Conservation (phyloP, 2,888 invertebrate genomes). For the Drosophila melanosoma region DNA sequence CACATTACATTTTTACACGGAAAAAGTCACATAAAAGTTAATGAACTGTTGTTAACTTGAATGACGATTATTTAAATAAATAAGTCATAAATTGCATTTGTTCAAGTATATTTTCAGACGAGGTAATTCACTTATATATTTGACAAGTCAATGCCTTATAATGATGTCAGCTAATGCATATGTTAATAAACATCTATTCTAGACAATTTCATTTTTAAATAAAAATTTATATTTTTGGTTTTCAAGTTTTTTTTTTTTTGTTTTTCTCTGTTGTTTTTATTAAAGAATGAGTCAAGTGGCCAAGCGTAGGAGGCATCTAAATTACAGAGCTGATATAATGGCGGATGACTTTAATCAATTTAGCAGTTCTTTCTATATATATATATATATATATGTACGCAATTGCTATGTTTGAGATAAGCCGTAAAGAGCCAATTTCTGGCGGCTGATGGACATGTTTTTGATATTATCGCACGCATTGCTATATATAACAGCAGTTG, state of each 20-base stretch:
- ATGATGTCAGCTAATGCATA: conserved; percentile 14
- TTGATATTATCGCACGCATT: conserved; percentile 43
- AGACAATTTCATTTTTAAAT: background rate
- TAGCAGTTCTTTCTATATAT: conserved; percentile 2
- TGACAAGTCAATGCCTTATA: conserved; percentile 16
- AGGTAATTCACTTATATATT: conserved; percentile 19
- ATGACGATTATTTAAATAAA: conserved; percentile 18
- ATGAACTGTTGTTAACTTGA: conserved; percentile 21
- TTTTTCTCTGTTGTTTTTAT: background rate
- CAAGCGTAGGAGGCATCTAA: conserved; percentile 26
- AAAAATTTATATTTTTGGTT: background rate
- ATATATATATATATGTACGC: background rate
- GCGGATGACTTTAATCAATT: conserved; percentile 17
- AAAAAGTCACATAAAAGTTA: conserved; percentile 20
- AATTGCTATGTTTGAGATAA: background rate
- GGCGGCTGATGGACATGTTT: conserved; percentile 38
- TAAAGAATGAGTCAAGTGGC: background rate
- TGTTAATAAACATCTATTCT: background rate
- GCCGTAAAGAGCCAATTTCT: background rate
- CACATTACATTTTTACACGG: background rate
- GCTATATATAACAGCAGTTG: conserved; percentile 36
- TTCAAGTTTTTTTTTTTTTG: background rate
- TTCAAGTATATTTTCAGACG: conserved; percentile 5
- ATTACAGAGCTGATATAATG: conserved; percentile 21
- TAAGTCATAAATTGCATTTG: conserved; percentile 3